Evolutionary conservation across 2,113 vertebrate genomes (phyloP), one percentile per base, ranked within the genome.

Genomic region (Gulo gulo): DNA sequence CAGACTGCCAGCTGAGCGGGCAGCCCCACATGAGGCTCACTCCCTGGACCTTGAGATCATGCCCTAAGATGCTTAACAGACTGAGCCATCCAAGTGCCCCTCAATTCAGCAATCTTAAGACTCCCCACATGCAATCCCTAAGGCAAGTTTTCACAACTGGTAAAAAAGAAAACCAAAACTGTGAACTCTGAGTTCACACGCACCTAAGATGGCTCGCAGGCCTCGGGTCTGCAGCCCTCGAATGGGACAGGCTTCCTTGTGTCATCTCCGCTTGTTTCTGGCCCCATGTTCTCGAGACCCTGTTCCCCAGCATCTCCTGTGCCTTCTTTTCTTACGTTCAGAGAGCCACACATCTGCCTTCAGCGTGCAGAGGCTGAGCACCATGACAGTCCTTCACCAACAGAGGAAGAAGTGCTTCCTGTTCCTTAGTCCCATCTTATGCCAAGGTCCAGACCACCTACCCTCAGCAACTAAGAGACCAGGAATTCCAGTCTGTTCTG

Each of bases 151-250:
- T 36, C 21, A 80, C 26, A 85, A 39, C 23, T 24, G 13, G 39
- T 61, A 24, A 59, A 85, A 20, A 67, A 23, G 31, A 67, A 65
- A 65, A 79, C 7, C 55, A 55, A 7, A 50, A 16, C 9, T 8
- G 26, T 6, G 26, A 26, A 87, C 2, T 45, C 5, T 14, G n/a
- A 61, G 2, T 21, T 55, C 29, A n/a, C 0, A 1, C 16, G 14
- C 0, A 29, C 21, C 2, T 1, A 6, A 47, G 34, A 31, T 8
- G 7, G 57, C 42, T 42, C 3, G 7, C 12, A 7, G 2, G 61
- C 34, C 82, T 47, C 39, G 5, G 61, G 36, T 6, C 42, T 18
- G 8, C 21, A 18, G 6, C 50, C 63, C 45, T 16, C 45, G 71
- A n/a, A 36, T 24, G 8, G 0, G 13, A 21, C 34, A 13, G 36